phyloP scores from a whole-genome alignment of 2,113 vertebrate genomes.

The Pseudorectes ferrugineus region DNA sequence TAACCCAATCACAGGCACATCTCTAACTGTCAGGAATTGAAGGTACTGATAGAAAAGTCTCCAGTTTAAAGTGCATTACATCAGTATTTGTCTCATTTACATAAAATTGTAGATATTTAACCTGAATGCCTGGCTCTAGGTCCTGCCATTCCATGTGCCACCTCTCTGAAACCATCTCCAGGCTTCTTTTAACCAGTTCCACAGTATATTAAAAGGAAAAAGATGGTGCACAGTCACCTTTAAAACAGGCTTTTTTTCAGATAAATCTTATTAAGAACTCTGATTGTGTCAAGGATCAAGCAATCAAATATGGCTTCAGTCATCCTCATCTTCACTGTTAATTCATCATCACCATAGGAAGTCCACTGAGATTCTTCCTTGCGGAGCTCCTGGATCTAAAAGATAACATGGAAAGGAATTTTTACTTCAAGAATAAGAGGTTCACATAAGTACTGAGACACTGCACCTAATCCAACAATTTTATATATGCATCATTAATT shows the following conservation, averaged over 20 bases:
- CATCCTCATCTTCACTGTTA: constrained; percentile 69
- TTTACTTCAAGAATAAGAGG: not conserved
- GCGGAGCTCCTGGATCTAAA: constrained; percentile 67
- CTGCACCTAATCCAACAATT: not conserved
- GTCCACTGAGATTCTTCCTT: constrained; percentile 69
- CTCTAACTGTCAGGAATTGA: not conserved
- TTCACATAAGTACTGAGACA: not conserved
- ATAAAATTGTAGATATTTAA: not conserved
- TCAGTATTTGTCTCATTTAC: not conserved
- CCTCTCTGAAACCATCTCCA: not conserved
- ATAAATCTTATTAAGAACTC: constrained; percentile 63
- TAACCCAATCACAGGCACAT: not conserved
- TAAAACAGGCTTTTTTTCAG: not conserved
- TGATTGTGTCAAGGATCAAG: constrained; percentile 69
- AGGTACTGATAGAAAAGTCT: not conserved
- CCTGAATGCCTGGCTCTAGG: not conserved
- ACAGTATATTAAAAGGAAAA: not conserved
- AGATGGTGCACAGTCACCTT: not conserved
- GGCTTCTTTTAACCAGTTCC: not conserved
- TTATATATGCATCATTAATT: not conserved
- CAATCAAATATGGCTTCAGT: constrained; percentile 68
- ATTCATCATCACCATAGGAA: constrained; percentile 62
- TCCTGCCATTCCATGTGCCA: not conserved
- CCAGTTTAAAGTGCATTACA: not conserved
- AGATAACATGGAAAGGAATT: not conserved